These are phyloP conservation scores for Drosophila dives DNA, from an alignment of 2,888 invertebrate species.

Conservation along the genomic window DNA sequence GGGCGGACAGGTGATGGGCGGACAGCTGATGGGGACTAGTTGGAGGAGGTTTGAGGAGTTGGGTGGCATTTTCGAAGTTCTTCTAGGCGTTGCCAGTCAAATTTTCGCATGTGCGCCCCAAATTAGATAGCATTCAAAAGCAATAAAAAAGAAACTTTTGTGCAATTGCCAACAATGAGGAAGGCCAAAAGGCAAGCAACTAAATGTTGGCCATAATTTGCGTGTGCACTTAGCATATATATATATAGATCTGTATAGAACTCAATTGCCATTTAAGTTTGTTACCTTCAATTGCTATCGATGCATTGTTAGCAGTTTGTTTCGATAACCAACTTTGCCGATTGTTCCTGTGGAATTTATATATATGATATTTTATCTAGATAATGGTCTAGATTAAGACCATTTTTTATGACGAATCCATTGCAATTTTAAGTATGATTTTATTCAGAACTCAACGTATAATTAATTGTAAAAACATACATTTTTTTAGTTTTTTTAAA, in stretches of 20 bases:
- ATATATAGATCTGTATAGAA: not conserved
- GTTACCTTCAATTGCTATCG: not conserved
- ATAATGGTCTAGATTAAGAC: no score
- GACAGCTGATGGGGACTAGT: not conserved
- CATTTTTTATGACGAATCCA: not conserved
- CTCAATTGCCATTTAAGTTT: conserved; percentile 12
- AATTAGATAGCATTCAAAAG: conserved; percentile 70
- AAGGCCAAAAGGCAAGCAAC: conserved; percentile 2
- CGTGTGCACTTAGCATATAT: conserved; percentile 17
- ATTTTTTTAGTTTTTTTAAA: no score
- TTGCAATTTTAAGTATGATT: fast-evolving
- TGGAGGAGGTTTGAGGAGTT: not conserved
- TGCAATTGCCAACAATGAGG: conserved; percentile 45
- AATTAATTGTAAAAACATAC: not conserved
- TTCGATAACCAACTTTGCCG: not conserved
- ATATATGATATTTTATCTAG: not conserved
- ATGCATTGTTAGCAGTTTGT: not conserved
- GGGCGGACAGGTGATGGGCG: not conserved
- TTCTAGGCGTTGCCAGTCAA: conserved; percentile 66
- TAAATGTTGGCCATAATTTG: conserved; percentile 4
- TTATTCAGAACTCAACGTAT: not conserved
- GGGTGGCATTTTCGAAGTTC: conserved; percentile 11
- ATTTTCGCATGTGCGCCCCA: conserved; percentile 72
- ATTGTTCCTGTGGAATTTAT: not conserved
- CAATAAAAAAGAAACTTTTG: conserved; percentile 67